Evolutionary conservation across 2,797 vertebrate genomes (phyloP).

Genomic region (Masticophis lateralis): DNA sequence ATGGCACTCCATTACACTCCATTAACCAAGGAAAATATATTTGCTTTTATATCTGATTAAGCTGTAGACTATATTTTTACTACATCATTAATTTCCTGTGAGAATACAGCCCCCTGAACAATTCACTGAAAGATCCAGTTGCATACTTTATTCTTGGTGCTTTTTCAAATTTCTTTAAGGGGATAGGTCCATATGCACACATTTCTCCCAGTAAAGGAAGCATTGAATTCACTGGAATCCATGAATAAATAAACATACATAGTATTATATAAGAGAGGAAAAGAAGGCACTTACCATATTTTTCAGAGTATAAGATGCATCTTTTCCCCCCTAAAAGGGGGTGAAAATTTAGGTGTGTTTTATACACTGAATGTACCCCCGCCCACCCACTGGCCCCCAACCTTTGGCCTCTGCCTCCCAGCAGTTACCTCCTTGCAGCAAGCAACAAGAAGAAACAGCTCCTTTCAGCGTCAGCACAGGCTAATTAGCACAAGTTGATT

Average conservation of each 20-base stretch:
- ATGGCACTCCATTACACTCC: background rate
- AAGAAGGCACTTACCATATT: background rate
- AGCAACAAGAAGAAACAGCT: no score
- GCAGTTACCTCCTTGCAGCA: no score
- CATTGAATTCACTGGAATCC: background rate
- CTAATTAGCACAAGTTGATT: no score
- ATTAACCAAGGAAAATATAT: background rate
- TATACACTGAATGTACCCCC: accelerated
- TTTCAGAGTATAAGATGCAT: no score
- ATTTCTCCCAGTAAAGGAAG: background rate
- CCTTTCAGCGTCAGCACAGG: no score
- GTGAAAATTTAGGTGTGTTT: no score
- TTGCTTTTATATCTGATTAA: background rate
- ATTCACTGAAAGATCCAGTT: background rate
- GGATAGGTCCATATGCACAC: background rate
- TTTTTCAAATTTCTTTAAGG: background rate
- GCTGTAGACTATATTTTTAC: background rate
- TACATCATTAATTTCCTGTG: background rate
- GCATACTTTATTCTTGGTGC: background rate
- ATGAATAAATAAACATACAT: background rate
- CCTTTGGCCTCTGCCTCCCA: no score
- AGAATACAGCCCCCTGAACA: background rate
- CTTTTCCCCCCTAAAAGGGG: no score
- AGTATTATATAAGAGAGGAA: background rate
- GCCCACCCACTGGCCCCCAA: no score